Percentiles rank a stretch among this genome's conserved stretches.
These are phyloP conservation scores for Rhinichthys klamathensis DNA, from an alignment of 2,113 vertebrate genomes.

Conservation along the genomic window DNA sequence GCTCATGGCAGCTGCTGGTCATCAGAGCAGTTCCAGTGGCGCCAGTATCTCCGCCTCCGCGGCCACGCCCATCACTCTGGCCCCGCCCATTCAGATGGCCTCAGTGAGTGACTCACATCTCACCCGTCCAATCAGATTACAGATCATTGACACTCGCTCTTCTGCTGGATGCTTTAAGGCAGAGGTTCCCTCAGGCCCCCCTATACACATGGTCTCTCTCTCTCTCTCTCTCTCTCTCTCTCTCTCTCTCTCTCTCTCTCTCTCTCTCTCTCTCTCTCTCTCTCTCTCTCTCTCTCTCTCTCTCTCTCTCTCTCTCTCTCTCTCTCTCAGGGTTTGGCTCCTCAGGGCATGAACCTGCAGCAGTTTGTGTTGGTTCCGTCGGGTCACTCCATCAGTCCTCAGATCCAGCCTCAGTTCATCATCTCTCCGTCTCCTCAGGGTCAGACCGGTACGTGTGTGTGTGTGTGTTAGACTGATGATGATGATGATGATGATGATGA, in stretches of 20 bases:
- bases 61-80: conserved; percentile 94
- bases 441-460: conserved; percentile 84
- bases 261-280: too few species aligned
- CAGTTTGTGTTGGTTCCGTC: conserved; percentile 98
- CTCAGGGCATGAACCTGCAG: conserved; percentile 93
- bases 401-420: conserved; percentile 95
- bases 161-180: not conserved
- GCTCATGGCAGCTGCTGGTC: conserved; percentile 92
- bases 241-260: not conserved
- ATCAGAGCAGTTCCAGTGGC: conserved; percentile 93
- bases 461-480: too few species aligned
- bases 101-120: conserved; percentile 73
- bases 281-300: too few species aligned
- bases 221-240: not conserved
- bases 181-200: not conserved
- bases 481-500: not conserved
- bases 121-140: not conserved
- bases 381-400: conserved; percentile 82
- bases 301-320: too few species aligned
- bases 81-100: conserved; percentile 96
- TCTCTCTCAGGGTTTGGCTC: conserved; percentile 85
- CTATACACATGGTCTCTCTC: too few species aligned
- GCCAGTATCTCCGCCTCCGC: conserved; percentile 96
- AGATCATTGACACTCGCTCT: not conserved
- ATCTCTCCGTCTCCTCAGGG: conserved; percentile 95